phyloP scores from a whole-genome alignment of 2,888 invertebrate genomes.

The Cerceris ruficornis region DNA sequence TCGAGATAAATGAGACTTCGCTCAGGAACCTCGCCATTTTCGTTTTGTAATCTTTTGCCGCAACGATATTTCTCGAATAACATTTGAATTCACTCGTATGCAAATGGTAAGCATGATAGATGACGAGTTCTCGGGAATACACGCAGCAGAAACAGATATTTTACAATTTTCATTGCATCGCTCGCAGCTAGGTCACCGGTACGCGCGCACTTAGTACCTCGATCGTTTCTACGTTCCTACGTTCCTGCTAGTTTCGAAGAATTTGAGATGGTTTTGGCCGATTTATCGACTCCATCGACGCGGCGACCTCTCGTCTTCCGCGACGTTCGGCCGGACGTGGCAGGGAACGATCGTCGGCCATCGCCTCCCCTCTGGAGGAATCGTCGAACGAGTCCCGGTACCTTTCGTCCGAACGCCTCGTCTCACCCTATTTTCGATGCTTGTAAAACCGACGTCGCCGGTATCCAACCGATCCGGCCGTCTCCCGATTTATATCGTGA shows the following conservation, averaged over 20 bases:
- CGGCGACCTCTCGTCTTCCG: too few relatives aligned
- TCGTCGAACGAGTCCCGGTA: conserved; percentile 46
- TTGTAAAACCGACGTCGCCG: conserved; percentile 57
- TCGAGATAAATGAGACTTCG: conserved; percentile 57
- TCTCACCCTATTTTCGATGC: conserved; percentile 67
- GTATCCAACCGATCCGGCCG: conserved; percentile 59
- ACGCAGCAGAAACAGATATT: conserved; percentile 36
- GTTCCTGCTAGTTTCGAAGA: background rate
- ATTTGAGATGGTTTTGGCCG: background rate
- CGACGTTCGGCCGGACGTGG: too few relatives aligned
- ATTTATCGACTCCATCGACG: conserved; percentile 15
- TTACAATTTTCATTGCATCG: conserved; percentile 42
- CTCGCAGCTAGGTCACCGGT: conserved; percentile 14
- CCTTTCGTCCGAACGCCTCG: conserved; percentile 51
- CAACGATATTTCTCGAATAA: conserved; percentile 42
- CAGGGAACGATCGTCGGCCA: conserved; percentile 6
- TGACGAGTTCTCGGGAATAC: conserved; percentile 29
- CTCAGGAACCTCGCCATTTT: conserved; percentile 31
- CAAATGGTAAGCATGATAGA: conserved; percentile 49
- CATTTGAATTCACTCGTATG: conserved; percentile 39
- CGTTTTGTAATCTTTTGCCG: conserved; percentile 35
- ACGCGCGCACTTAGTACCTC: conserved; percentile 22
- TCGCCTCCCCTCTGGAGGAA: conserved; percentile 39
- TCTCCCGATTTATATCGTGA: conserved; percentile 65
- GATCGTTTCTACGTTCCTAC: background rate